Evolutionary conservation across 2,113 vertebrate species (phyloP).

Genomic region (Brachypodius melanocephalos): DNA sequence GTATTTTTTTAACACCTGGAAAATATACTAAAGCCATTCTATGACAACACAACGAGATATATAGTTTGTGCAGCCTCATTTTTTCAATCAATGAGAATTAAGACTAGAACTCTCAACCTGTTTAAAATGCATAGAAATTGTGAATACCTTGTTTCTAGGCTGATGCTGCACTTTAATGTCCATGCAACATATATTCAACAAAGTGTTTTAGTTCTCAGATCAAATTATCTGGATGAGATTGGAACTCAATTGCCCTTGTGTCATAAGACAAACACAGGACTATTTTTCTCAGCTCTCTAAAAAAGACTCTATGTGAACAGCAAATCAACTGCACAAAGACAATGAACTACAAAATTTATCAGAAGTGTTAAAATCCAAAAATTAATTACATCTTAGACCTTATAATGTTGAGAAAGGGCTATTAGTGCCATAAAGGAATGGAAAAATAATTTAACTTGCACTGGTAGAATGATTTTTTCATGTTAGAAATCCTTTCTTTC

Average conservation of each 20-base stretch:
- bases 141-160: not conserved
- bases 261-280: constrained; percentile 8
- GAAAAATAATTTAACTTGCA: not conserved
- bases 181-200: not conserved
- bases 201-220: not conserved
- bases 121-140: constrained; percentile 46
- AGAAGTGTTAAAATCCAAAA: not conserved
- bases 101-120: not conserved
- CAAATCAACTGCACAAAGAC: not conserved
- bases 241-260: constrained; percentile 20
- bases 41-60: not conserved
- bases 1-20: not conserved
- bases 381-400: not conserved
- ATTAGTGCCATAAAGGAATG: not conserved
- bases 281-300: not conserved
- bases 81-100: constrained; percentile 7
- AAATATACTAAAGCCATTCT: not conserved
- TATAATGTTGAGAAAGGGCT: not conserved
- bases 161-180: not conserved
- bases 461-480: not conserved
- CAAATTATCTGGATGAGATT: constrained; percentile 42
- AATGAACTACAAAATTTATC: not conserved
- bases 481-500: not conserved
- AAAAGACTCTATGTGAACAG: not conserved
- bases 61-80: not conserved